Evolutionary conservation across 2,888 invertebrate genomes (phyloP), one percentile per base, ranked within the genome.

Genomic region (Thelaira solivaga): DNA sequence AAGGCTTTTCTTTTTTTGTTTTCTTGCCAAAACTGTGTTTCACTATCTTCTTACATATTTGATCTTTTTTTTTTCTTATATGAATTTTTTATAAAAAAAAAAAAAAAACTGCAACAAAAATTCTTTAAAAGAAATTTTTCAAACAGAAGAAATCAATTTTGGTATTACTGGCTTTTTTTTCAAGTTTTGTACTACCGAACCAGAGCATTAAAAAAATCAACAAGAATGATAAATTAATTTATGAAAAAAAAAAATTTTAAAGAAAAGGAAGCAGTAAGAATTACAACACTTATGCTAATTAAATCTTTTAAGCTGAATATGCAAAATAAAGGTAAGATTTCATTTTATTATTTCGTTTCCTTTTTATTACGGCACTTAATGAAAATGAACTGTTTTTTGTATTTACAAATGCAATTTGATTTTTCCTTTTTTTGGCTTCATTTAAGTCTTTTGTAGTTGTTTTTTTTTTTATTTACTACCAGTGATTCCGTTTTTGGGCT

Each of bases 221-320:
- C 26, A 61, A 34, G 39, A 53, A 51, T n/a, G 20, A 53, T 41
- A 34, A 41, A 36, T 71, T 36, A 16, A n/a, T 64, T 64, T 13
- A n/a, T 1, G 16, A 18, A 4, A 62, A 69, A 7, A 55, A 59
- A 59, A 68, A 31, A n/a, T n/a, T n/a, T n/a, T n/a, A n/a, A n/a
- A n/a, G n/a, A n/a, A n/a, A n/a, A n/a, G n/a, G n/a, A 34, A 71
- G 11, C 57, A 53, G 16, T 18, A 18, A 43, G 16, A 59, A 13
- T 41, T 62, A 41, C 45, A 74, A 67, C 61, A 74, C 74, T 74
- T 61, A 71, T 65, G 74, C 71, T 74, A 78, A 78, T 78, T 74
- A 78, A 78, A 67, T 78, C 69, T 53, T 65, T 74, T 78, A 78
- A 78, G 61, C 53, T 67, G 47, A 78, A 74, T 69, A 34, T 71